Conservation (phyloP, 2,113 vertebrate species). For the Caretta caretta region DNA sequence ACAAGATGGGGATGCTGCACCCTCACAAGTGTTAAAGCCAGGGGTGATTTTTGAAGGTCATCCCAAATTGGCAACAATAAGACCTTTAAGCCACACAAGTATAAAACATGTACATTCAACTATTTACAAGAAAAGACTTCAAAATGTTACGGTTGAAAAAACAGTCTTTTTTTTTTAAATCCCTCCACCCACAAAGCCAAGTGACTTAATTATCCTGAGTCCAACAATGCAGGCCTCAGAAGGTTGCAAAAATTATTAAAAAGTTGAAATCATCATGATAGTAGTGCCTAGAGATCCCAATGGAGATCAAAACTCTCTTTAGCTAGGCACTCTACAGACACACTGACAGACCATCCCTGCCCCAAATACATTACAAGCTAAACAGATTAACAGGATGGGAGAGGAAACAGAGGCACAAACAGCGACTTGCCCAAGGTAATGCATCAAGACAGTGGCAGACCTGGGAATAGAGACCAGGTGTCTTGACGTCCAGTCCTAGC, state of each 20-base stretch:
- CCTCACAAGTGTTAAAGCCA: neutral
- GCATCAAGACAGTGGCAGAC: neutral
- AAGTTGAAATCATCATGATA: neutral
- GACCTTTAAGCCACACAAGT: neutral
- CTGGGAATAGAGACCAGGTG: neutral
- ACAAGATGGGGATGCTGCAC: neutral
- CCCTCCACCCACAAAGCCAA: neutral
- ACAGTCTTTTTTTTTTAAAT: accelerated
- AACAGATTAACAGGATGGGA: neutral
- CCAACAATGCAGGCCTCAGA: neutral
- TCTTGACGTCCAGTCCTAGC: neutral
- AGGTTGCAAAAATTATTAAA: accelerated
- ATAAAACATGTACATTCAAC: accelerated
- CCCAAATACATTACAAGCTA: neutral
- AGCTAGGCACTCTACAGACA: neutral
- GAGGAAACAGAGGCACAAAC: neutral
- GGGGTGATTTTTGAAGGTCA: neutral
- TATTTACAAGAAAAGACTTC: neutral
- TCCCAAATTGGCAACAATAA: neutral
- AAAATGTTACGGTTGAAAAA: neutral
- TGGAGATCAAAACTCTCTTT: neutral
- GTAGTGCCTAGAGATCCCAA: neutral
- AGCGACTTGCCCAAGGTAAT: neutral
- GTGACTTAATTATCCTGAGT: neutral
- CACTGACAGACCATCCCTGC: too few species aligned